These are phyloP conservation scores for Psittacula echo DNA, from an alignment of 2,797 vertebrate genomes.

Conservation along the genomic window DNA sequence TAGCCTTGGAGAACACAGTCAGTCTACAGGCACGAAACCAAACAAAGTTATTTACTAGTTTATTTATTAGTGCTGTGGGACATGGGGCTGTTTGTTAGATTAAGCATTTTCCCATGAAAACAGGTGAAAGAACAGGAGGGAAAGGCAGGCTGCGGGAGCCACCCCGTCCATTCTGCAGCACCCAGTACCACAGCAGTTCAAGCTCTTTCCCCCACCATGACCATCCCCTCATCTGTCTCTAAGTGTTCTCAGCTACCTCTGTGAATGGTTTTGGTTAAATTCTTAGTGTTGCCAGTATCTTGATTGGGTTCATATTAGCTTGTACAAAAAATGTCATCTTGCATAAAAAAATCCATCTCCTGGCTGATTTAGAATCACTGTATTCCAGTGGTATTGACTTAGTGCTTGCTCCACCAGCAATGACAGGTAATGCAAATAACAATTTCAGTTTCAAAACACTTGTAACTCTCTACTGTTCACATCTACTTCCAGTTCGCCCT, in stretches of 20 bases:
- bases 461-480: background rate
- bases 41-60: background rate
- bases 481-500: background rate
- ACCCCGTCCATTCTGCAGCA: background rate
- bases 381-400: background rate
- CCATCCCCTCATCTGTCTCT: background rate
- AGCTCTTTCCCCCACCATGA: background rate
- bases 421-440: background rate
- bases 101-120: background rate
- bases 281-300: background rate
- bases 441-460: background rate
- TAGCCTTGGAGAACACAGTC: background rate
- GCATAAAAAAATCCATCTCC: background rate
- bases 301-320: background rate
- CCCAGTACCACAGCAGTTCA: background rate
- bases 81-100: background rate
- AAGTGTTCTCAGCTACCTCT: background rate
- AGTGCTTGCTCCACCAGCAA: background rate
- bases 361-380: background rate
- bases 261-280: background rate
- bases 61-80: background rate
- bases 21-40: background rate
- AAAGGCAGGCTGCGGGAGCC: background rate
- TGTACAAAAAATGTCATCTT: background rate
- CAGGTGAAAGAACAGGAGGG: background rate